A percentile compares a stretch with the other conserved stretches of the same genome.
These are phyloP conservation scores for Astreopora myriophthalma DNA, from an alignment of 64 coral and sea anemone genomes.

Conservation along the genomic window DNA sequence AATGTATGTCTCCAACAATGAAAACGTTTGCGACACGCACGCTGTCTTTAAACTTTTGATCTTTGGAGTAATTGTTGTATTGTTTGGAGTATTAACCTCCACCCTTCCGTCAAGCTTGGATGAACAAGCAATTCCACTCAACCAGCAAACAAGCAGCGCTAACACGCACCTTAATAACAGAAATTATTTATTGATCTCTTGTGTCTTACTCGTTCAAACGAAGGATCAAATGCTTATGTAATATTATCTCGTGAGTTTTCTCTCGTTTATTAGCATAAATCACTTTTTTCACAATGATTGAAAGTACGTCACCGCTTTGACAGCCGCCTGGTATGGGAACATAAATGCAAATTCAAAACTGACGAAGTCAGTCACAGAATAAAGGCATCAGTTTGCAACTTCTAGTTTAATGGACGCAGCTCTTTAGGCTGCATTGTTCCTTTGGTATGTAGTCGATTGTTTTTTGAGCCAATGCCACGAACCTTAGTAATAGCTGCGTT, in stretches of 20 bases:
- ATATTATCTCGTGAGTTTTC: not conserved
- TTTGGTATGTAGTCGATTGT: too few species aligned
- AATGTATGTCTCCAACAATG: constrained; percentile 4
- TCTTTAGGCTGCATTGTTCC: too few species aligned
- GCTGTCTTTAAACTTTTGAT: not conserved
- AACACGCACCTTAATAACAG: not conserved
- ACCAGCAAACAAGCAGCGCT: not conserved
- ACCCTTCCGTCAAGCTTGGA: not conserved
- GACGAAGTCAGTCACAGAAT: not conserved
- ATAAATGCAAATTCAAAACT: not conserved
- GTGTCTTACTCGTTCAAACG: not conserved
- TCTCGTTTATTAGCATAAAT: too few species aligned
- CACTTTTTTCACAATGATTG: too few species aligned
- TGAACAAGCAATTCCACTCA: not conserved
- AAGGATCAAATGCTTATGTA: not conserved
- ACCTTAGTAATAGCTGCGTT: too few species aligned
- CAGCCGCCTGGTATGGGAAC: too few species aligned
- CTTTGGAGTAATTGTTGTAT: not conserved
- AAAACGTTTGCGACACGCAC: constrained; percentile 2
- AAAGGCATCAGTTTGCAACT: not conserved
- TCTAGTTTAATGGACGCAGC: too few species aligned
- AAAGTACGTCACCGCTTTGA: too few species aligned
- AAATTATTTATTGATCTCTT: not conserved
- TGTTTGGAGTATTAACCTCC: not conserved
- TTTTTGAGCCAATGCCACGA: too few species aligned